A percentile compares a stretch with the other conserved stretches of the same genome.
phyloP scores from a whole-genome alignment of 2,797 vertebrate species.

The Crenuchus spilurus region DNA sequence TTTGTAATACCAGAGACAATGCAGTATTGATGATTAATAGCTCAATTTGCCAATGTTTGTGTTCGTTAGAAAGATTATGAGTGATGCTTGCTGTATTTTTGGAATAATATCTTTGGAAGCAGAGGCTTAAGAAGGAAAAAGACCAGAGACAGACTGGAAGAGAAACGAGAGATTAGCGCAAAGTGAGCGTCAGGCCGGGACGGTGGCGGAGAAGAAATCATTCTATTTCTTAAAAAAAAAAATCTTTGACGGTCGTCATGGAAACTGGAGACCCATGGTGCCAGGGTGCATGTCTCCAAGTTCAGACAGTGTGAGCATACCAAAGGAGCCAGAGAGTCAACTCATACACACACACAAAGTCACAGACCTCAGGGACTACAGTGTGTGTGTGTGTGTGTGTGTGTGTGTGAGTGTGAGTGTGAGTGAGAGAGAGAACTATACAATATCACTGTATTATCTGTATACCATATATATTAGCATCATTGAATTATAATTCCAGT shows the following conservation, averaged over 20 bases:
- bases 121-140: background rate
- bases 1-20: no score
- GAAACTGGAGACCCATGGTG: slow-evolving; percentile 55
- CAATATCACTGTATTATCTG: no score
- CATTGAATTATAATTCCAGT: no score
- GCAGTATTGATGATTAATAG: background rate
- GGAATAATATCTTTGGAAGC: background rate
- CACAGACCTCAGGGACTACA: slow-evolving; percentile 25
- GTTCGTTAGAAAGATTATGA: slow-evolving; percentile 18
- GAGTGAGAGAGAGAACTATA: background rate
- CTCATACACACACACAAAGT: slow-evolving; percentile 5
- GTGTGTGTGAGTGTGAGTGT: slow-evolving; percentile 19
- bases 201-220: slow-evolving; percentile 16
- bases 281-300: slow-evolving; percentile 39
- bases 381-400: slow-evolving; percentile 28
- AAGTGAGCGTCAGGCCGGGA: slow-evolving; percentile 24
- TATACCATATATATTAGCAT: no score
- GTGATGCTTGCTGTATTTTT: background rate
- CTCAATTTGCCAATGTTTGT: slow-evolving; percentile 17
- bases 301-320: slow-evolving; percentile 35
- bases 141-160: slow-evolving; percentile 1
- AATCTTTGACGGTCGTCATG: slow-evolving; percentile 54
- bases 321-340: slow-evolving; percentile 33
- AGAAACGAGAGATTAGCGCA: slow-evolving; percentile 27
- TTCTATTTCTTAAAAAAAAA: slow-evolving; percentile 39